Base-by-base conservation (phyloP, 2,888 invertebrate species). In the Lypha dubia region DNA sequence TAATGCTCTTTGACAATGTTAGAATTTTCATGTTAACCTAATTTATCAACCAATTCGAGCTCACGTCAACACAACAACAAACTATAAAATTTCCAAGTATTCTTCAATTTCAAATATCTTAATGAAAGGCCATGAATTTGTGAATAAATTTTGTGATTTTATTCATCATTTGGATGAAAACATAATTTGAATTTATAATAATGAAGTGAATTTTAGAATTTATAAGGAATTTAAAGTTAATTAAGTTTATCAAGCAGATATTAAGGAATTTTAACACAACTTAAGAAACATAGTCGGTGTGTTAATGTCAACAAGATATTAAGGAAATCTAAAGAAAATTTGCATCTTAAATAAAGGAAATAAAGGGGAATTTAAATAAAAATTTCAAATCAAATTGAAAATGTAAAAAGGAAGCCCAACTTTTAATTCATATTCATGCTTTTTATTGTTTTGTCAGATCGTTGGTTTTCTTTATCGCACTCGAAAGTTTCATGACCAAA, bases 81-180 rank as follows among this genome's bases (percentile, higher is more conserved):
- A 28, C 15, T 22, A 51, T 22, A 51, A 11, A n/a, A 13, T 51
- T 46, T n/a, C 17, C n/a, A 46, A 49, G 1, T 20, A 22, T 49
- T 20, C 1, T 6, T 9, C 22, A 15, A n/a, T 67, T 38, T 22
- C 2, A 15, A 53, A 53, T 38, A 41, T 6, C 41, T 24, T n/a
- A 44, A 71, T 58, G 58, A 51, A 28, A 71, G 58, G 9, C 28
- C 58, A 58, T 46, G 28, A 28, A 58, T 53, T 56, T 28, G 28
- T 6, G n/a, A 5, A 44, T 24, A n/a, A 68, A 4, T 28, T 51
- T 15, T 38, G 38, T 28, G 8, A 4, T 49, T 17, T 35, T 13
- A 32, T 11, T 20, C 32, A 49, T 35, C 22, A 62, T 41, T 60
- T 20, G 20, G 2, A 13, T 38, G 22, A 22, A 22, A 15, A 35